Base-by-base conservation (phyloP, 2,113 vertebrate species). In the Dipodomys ordii region DNA sequence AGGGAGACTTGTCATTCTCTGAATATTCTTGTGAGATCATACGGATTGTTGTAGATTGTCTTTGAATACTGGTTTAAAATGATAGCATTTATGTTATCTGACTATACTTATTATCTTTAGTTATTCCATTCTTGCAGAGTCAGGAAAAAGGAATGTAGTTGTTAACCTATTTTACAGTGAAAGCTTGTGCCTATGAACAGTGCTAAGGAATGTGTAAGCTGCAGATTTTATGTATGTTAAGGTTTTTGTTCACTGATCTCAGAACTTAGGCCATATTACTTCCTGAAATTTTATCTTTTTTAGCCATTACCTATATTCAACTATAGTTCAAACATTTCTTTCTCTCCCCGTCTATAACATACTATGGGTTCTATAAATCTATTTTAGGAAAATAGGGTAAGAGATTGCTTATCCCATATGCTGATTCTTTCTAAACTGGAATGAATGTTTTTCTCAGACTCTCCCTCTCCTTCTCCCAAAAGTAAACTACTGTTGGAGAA, bases 71-170 rank as follows among this genome's bases (percentile, higher is more conserved):
- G 73, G 67, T 96, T 95, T 93, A 74, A 91, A 90, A 88, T 46
- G 30, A 95, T 88, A 65, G 28, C 68, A 96, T 96, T 96, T 90
- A 49, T 0, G 39, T 97, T 97, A n/a, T 95, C 82, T 97, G 94
- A 92, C 96, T 97, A 92, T 53, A 65, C 15, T 87, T 92, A 71
- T 78, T 87, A 71, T 91, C 28, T 76, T 94, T 87, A 64, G 57
- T 86, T 49, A 60, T 88, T 12, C 30, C 25, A 60, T 89, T 96
- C 49, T 88, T 87, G 15, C 20, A 68, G 15, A 79, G 16, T 64
- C 16, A 11, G 86, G 82, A 73, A 92, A 86, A 62, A 88, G 30
- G 60, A n/a, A 64, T 91, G 28, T 93, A 62, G 30, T 44, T 82
- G 94, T 91, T 74, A 72, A 57, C 93, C 39, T 72, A 4, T 73